Percentiles rank a stretch among this genome's conserved stretches.
phyloP scores from a whole-genome alignment of 2,113 vertebrate genomes.

The Albula goreensis region DNA sequence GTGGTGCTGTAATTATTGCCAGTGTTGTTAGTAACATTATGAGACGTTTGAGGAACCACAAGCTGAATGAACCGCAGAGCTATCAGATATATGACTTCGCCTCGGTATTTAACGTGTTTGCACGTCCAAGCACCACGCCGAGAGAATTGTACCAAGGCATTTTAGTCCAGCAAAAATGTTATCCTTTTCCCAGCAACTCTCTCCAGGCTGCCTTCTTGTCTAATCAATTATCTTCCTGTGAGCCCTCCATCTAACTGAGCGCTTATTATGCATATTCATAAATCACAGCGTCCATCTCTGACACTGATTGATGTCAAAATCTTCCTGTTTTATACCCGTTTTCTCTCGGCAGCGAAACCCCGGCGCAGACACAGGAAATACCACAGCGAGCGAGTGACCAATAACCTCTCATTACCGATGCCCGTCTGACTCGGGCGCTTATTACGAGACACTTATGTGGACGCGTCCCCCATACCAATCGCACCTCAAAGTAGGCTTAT shows the following conservation, averaged over 20 bases:
- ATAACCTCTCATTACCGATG: slow-evolving; percentile 27
- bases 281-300: slow-evolving; percentile 68
- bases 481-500: neutral
- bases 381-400: slow-evolving; percentile 31
- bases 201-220: slow-evolving; percentile 72
- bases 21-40: slow-evolving; percentile 8
- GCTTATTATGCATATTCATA: slow-evolving; percentile 81
- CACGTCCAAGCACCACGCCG: slow-evolving; percentile 30
- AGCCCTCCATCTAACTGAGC: slow-evolving; percentile 72
- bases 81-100: neutral
- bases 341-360: slow-evolving; percentile 32
- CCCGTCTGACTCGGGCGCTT: slow-evolving; percentile 2
- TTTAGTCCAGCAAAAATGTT: slow-evolving; percentile 25
- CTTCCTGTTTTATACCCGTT: slow-evolving; percentile 42
- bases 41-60: neutral
- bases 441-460: slow-evolving; percentile 28
- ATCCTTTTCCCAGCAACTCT: slow-evolving; percentile 48
- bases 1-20: too few species aligned
- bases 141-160: slow-evolving; percentile 25
- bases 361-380: slow-evolving; percentile 39
- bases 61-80: slow-evolving; percentile 11
- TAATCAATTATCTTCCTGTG: slow-evolving; percentile 81
- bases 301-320: slow-evolving; percentile 76
- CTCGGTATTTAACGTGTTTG: neutral
- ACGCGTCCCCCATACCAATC: slow-evolving; percentile 21